Evolutionary conservation across 1,140 invertebrate species (phyloP), one percentile per base, ranked within the genome.

Genomic region (Planococcus citri): DNA sequence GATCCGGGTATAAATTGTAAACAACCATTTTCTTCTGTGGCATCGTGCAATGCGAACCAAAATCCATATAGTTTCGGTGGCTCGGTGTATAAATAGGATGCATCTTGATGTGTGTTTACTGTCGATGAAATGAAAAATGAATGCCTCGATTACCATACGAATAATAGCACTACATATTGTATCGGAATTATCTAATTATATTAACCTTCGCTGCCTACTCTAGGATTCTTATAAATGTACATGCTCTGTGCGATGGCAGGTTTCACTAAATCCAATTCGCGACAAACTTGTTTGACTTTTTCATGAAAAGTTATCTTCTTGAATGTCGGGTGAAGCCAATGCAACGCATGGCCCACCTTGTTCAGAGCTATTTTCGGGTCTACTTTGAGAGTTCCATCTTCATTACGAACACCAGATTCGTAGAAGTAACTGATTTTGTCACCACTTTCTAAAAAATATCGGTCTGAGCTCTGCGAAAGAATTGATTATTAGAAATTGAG

Each of bases 181-280:
- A n/a, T n/a, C n/a, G n/a, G n/a, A n/a, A n/a, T n/a, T n/a, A n/a
- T n/a, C n/a, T n/a, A n/a, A n/a, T n/a, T n/a, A n/a, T n/a, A n/a
- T n/a, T n/a, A n/a, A 92, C 90, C 90, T 87, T 92, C 90, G 20
- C 92, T 90, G 0, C 94, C 95, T 70, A 94, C 84, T 17, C 86
- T 84, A 1, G 95, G 92, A 80, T 96, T 94, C 81, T 98, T 98
- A 76, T 95, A 98, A 72, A 98, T 98, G 75, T 94, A 95, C 96
- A 99, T 98, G 78, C 94, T 96, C 76, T 98, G 95, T 29, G 88
- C 87, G 0, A 98, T 82, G 0, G 87, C 86, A 0, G 96, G 95
- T 57, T 92, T 86, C 70, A 83, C 78, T 38, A 91, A 85, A 17
- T 85, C 85, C 1, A 98, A 76, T 71, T 87, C 83, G 71, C 82